Percentiles rank a stretch among this genome's conserved stretches.
Conservation (phyloP, 2,113 vertebrate genomes). For the Eolophus roseicapilla region DNA sequence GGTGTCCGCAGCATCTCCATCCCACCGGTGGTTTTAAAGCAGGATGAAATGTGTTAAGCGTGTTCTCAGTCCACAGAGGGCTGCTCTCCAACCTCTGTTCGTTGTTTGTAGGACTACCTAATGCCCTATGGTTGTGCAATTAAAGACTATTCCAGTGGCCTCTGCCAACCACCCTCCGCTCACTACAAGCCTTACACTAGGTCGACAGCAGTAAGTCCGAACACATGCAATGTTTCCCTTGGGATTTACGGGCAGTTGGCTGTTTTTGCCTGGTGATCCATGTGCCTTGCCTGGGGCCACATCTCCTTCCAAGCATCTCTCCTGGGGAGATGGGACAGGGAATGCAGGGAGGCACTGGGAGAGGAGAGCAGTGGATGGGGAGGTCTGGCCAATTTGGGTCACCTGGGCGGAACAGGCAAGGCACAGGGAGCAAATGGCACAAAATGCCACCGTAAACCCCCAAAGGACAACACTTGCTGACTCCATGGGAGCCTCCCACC, state of each 20-base stretch:
- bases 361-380: neutral
- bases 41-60: neutral
- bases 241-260: neutral
- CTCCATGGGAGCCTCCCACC: conserved; percentile 40
- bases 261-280: neutral
- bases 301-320: neutral
- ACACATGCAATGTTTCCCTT: conserved; percentile 45
- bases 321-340: neutral
- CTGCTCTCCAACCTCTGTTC: conserved; percentile 66
- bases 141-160: conserved; percentile 73
- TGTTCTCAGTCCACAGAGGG: neutral
- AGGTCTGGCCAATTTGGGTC: neutral
- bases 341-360: neutral
- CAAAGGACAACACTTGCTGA: conserved; percentile 56
- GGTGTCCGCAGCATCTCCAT: neutral
- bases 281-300: neutral
- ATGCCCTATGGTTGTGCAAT: conserved; percentile 73
- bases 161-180: conserved; percentile 65
- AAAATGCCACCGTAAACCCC: conserved; percentile 38
- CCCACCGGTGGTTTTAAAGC: rapidly evolving
- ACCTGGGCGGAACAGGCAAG: neutral
- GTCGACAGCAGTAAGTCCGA: conserved; percentile 72
- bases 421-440: neutral
- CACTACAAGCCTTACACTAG: conserved; percentile 74
- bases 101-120: conserved; percentile 75